Conservation (phyloP, 2,797 vertebrate genomes). For the Pogoniulus pusillus region DNA sequence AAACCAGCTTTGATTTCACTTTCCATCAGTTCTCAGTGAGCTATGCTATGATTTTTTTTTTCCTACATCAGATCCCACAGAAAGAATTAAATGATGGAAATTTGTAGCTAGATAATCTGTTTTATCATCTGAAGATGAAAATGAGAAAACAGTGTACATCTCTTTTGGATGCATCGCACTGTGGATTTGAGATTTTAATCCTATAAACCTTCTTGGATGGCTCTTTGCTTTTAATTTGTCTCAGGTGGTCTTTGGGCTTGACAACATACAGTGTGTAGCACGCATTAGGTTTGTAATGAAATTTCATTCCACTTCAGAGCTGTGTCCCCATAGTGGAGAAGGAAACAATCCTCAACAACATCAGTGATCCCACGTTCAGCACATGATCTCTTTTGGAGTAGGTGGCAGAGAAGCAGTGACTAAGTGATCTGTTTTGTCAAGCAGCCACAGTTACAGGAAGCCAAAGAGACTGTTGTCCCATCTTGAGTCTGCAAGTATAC, state of each 20-base stretch:
- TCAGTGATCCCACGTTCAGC: not conserved
- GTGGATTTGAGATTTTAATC: constrained; percentile 36
- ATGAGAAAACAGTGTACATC: constrained; percentile 2
- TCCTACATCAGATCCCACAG: not conserved
- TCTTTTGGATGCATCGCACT: not conserved
- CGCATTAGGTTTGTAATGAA: not conserved
- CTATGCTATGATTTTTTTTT: not conserved
- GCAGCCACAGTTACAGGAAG: not conserved
- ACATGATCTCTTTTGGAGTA: not conserved
- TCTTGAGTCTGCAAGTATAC: not conserved
- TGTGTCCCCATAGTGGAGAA: not conserved
- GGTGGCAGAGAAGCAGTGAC: not conserved
- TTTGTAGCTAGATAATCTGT: constrained; percentile 10
- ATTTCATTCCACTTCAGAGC: constrained; percentile 7
- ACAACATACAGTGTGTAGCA: not conserved
- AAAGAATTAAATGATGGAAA: constrained; percentile 24
- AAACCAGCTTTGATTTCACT: not conserved
- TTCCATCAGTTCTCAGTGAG: not conserved
- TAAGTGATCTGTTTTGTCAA: not conserved
- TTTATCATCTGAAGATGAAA: not conserved
- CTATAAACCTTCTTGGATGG: constrained; percentile 12
- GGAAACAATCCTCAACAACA: not conserved
- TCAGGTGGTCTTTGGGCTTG: not conserved
- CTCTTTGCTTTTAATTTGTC: constrained; percentile 22
- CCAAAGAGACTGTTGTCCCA: not conserved